Base-by-base conservation (phyloP, 2,113 vertebrate species). In the Pluvianellus socialis region DNA sequence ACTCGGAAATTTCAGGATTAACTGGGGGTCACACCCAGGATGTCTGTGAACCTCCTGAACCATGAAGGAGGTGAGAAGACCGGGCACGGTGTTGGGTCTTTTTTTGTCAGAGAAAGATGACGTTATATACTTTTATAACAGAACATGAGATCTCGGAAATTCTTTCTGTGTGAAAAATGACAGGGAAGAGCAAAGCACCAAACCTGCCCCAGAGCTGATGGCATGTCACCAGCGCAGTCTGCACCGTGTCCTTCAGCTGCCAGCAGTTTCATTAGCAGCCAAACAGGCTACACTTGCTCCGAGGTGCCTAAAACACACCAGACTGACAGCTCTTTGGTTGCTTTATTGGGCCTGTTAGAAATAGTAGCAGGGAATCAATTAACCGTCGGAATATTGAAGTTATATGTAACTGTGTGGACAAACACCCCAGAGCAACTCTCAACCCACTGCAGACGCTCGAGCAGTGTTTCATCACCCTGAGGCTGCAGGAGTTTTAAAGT, bases 31-130 rank as follows among this genome's bases (percentile, higher is more conserved):
- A 42, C 32, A 63, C 11, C 35, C 44, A 80, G 49, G 35, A 72
- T 35, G 27, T 5, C 61, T 47, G 27, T 9, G 47, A 88, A 61
- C 26, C 14, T 62, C 50, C 58, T 62, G 53, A 80, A 40, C 35
- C 45, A 6, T 1, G 19, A 7, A 66, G 65, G 52, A 71, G 30
- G 26, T 55, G 52, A 88, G 28, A 82, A 70, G 42, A 58, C 14
- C 2, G 0, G 3, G 35, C 3, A 12, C 5, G 3, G 3, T 1
- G 2, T 40, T 12, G 26, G 30, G 35, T 28, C 21, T 44, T 45
- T 68, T 66, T 67, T 47, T 38, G 18, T 17, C 70, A 88, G 49
- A 61, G 49, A 79, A 88, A 80, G 15, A 38, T 12, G 21, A 55
- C 55, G 86, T 92, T 84, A 17, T 32, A 12, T 15, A n/a, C 6